phyloP scores from a whole-genome alignment of 2,888 invertebrate genomes.

The Sminthurides aquaticus region DNA sequence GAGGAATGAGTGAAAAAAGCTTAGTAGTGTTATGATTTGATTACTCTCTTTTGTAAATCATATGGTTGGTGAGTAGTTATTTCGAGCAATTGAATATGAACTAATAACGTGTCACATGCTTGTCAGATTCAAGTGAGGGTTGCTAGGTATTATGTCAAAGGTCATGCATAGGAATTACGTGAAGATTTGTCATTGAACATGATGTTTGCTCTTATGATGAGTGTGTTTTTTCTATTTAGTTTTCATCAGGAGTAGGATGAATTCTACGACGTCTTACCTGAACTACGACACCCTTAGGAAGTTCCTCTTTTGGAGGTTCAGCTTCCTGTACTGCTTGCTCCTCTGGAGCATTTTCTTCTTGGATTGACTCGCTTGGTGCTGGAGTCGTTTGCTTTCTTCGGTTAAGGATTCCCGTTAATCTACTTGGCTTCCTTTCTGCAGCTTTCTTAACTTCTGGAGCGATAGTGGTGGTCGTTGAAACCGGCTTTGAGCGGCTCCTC shows the following conservation, averaged over 20 bases:
- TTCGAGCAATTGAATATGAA: no score
- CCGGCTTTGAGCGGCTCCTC: conserved; percentile 30
- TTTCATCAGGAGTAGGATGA: not conserved
- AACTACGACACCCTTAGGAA: conserved; percentile 39
- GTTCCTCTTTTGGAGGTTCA: conserved; percentile 26
- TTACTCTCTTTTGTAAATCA: no score
- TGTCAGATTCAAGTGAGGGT: no score
- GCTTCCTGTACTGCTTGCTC: conserved; percentile 28
- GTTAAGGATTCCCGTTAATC: conserved; percentile 37
- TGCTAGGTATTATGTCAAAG: no score
- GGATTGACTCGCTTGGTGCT: conserved; percentile 10
- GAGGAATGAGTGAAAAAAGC: not conserved
- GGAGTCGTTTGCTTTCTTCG: conserved; percentile 26
- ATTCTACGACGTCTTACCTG: conserved; percentile 26
- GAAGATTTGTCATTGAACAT: no score
- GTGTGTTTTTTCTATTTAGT: no score
- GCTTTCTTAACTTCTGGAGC: conserved; percentile 25
- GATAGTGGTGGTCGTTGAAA: conserved; percentile 26
- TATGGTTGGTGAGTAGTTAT: no score
- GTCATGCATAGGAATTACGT: no score
- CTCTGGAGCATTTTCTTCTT: conserved; percentile 15
- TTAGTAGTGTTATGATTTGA: not conserved
- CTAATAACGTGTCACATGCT: no score
- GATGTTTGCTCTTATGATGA: no score
- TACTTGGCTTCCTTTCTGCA: conserved; percentile 31